Base-by-base conservation (phyloP, 2,113 vertebrate species). In the Melanerpes aurifrons region DNA sequence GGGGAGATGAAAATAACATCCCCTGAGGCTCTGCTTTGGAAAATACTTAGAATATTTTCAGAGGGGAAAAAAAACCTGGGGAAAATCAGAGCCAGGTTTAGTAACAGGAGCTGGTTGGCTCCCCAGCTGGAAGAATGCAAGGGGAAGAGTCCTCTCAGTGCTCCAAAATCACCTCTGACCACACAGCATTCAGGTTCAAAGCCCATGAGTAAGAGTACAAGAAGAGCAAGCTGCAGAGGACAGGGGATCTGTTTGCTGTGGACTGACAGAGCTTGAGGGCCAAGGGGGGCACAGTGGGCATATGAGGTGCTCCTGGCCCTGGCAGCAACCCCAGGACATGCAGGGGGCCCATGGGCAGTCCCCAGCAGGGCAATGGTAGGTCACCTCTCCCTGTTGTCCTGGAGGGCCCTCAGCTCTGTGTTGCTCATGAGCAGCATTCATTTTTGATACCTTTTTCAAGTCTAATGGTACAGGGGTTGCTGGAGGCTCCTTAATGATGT, bases 41-140 rank as follows among this genome's bases (percentile, higher is more conserved):
- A 96, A 90, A 94, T 86, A 86, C 32, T 81, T 90, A 48, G 82
- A 96, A 91, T 93, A 86, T 87, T 95, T 93, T 77, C 69, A 87
- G 68, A 7, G 59, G 56, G 61, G 64, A 63, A 57, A 76, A 83
- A 75, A 61, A 67, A 25, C 21, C 8, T 10, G 2, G 29, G 40
- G 43, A 45, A 47, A 83, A 29, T 50, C 18, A 29, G 63, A 74
- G 45, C 71, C 92, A 62, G 75, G 70, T 93, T 93, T 92, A 93
- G 88, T 24, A 68, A 57, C 80, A 90, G 83, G 45, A 90, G 48
- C 2, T 4, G 2, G 29, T 78, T 17, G 2, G 54, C 58, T 87
- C 75, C 68, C 0, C 2, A 43, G 57, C 82, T 83, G 73, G 79
- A 64, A 59, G 71, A 40, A 26, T 29, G 29, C 4, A 4, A 32